Evolutionary conservation across 1,140 invertebrate genomes (phyloP), one percentile per base, ranked within the genome.

Genomic region (Lineus longissimus): DNA sequence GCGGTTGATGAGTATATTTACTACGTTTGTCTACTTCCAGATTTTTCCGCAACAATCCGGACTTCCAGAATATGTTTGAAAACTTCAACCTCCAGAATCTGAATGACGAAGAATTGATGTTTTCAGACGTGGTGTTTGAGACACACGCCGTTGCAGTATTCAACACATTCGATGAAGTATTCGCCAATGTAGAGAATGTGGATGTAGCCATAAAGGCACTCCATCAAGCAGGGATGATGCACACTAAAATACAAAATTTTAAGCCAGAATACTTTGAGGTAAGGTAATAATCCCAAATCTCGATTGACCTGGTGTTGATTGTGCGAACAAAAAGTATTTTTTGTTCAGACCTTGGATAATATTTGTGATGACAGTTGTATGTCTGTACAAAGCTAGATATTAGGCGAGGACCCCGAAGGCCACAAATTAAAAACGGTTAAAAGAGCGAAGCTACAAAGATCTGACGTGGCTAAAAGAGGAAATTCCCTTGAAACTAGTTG

Each of bases 141-240:
- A 51, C 60, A 11, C 41, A 31, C 17, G 63, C 63, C 59, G 19
- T 64, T 4, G 22, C 25, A 4, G 11, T 64, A 9, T 64, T 64
- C 41, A 64, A 54, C 58, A 51, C 55, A n/a, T 29, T 64, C 15
- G 63, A 64, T 33, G 57, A 64, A 33, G 58, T 61, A 1, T 31
- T 64, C 2, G 63, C 33, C 19, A 31, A 25, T 27, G 22, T 41
- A 7, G 63, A 59, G n/a, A 64, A 64, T 17, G 63, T 64, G 17
- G 63, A 64, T 29, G 33, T 61, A 1, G 63, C 63, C 45, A 64
- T 64, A 11, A 58, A 29, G n/a, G 22, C 43, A 11, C 43, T 64
- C 15, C 22, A 54, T 13, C 17, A 4, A 29, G 63, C 45, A 17
- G 63, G 57, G 4, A 25, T 31, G 22, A 45, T 19, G 7, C 45